Base-by-base conservation (phyloP, 2,888 invertebrate genomes). In the Trachelus iudaicus region DNA sequence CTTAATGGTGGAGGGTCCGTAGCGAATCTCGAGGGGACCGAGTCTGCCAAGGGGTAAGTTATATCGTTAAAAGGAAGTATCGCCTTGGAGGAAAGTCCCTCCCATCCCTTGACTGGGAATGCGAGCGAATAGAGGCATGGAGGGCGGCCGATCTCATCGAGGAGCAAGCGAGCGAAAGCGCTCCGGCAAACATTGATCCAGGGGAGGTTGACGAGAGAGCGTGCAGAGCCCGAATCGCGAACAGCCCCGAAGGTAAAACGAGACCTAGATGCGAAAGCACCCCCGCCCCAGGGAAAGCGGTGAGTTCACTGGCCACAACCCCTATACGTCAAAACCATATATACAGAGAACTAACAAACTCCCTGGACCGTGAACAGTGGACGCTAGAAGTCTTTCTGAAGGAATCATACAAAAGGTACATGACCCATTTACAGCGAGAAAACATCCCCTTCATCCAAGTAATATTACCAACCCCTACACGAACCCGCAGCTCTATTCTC, bases 161-260 rank as follows among this genome's bases (percentile, higher is more conserved):
- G 31, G 71, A 71, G 31, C 71, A 33, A 71, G 31, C 71, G 71
- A 71, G 31, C 71, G 71, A 71, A 71, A 30, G 71, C 71, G 71
- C 75, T 77, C 77, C 40, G n/a, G 78, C 78, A 77, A 79, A 77
- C 75, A 76, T 76, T 73, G 77, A 76, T 78, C 69, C 76, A 74
- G 76, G 76, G 71, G 73, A 69, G 30, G 77, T 37, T 71, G 15
- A 35, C 23, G 74, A 33, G 30, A 23, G 68, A 33, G 68, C 73
- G 78, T 76, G 73, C 69, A 35, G 69, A 78, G 68, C 73, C 75
- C 76, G 73, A 33, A 69, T 37, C 40, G 37, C 30, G 77, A 69
- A 40, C 31, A 75, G 31, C 74, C 75, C 35, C 69, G 69, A 71
- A 71, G 69, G 75, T 69, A 31, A 77, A 73, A 30, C 33, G 56